phyloP scores from a whole-genome alignment of 1,140 invertebrate species.

The Psilanteris sp. region DNA sequence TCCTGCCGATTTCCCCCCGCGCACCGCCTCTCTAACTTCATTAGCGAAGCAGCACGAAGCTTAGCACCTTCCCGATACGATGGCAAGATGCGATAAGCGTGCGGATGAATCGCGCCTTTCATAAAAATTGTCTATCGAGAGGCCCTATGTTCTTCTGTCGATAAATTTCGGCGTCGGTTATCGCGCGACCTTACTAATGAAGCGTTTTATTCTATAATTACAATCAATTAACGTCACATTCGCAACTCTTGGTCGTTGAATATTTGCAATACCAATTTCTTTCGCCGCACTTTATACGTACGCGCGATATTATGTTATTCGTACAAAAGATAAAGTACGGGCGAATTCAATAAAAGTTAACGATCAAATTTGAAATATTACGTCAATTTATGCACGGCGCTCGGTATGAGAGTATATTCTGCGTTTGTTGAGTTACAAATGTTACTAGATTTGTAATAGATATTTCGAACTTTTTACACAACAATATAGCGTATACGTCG shows the following conservation, averaged over 20 bases:
- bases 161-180: constrained; percentile 74
- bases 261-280: constrained; percentile 5
- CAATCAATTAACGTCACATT: constrained; percentile 76
- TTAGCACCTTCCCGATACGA: constrained; percentile 67
- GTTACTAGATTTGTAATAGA: no score
- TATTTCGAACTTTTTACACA: no score
- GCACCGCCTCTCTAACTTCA: constrained; percentile 67
- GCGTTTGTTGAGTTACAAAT: no score
- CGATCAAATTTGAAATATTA: no score
- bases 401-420: no score
- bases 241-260: constrained; percentile 29
- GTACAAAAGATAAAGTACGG: no score
- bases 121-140: constrained; percentile 39
- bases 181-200: constrained; percentile 69
- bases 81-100: constrained; percentile 71
- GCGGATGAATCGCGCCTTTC: constrained; percentile 56
- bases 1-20: constrained; percentile 3
- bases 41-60: constrained; percentile 71
- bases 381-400: no score
- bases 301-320: no score
- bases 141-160: constrained; percentile 55
- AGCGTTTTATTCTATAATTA: constrained; percentile 75
- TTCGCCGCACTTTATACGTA: no score
- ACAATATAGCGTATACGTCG: no score
- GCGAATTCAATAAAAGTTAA: no score